Percentiles rank a stretch among this genome's conserved stretches.
Conservation (phyloP, 64 coral and sea anemone genomes). For the Montipora efflorescens region DNA sequence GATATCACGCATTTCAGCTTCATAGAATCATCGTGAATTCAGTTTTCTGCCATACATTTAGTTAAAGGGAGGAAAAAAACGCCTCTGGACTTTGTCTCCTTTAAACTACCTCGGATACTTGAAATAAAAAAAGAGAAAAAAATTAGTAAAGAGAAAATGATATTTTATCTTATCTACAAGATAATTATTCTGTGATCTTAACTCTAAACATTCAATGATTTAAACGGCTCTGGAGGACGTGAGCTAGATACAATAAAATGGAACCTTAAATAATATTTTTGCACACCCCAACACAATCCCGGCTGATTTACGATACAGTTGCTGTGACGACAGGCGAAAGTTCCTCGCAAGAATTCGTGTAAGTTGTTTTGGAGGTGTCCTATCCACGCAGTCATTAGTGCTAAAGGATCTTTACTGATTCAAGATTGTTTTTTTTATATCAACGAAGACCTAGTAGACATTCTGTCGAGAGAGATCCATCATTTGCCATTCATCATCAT, state of each 20-base stretch:
- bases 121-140: not conserved
- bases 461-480: not conserved
- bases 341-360: slow-evolving; percentile 48
- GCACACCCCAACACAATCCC: slow-evolving; percentile 2
- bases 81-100: no score
- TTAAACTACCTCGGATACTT: not conserved
- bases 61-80: no score
- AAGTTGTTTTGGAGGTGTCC: not conserved
- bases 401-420: not conserved
- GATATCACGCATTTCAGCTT: no score
- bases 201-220: not conserved
- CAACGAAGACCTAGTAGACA: not conserved
- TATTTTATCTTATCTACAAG: not conserved
- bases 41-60: no score
- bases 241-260: not conserved
- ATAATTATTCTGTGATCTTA: not conserved
- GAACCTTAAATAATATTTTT: no score
- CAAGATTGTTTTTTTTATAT: not conserved
- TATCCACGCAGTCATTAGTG: not conserved
- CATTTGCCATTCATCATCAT: not conserved
- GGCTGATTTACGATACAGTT: slow-evolving; percentile 44
- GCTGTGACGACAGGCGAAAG: slow-evolving; percentile 44
- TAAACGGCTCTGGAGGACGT: not conserved
- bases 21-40: no score
- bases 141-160: not conserved